phyloP scores from a whole-genome alignment of 2,797 vertebrate genomes.

The Lycodopsis pacificus region DNA sequence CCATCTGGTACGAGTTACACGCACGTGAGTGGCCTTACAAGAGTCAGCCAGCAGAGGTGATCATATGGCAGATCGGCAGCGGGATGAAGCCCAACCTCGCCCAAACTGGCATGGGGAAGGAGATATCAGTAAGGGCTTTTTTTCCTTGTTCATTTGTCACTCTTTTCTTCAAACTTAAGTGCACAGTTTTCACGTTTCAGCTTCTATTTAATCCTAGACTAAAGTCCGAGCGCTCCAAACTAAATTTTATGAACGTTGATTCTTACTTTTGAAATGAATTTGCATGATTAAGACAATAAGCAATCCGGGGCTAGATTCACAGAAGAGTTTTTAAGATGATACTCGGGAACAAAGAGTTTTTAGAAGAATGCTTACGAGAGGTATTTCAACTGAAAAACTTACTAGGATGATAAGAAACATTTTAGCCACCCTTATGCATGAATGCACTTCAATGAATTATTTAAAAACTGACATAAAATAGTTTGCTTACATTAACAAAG shows the following conservation, averaged over 20 bases:
- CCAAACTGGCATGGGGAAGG: conserved; percentile 98
- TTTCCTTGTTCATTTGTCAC: neutral
- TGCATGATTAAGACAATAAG: conserved; percentile 3
- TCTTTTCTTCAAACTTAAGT: neutral
- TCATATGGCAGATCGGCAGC: conserved; percentile 97
- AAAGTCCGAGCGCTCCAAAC: neutral
- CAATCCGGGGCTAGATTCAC: neutral
- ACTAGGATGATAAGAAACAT: neutral
- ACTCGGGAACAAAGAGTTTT: neutral
- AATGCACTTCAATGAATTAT: neutral
- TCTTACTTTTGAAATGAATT: neutral
- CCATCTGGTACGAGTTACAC: conserved; percentile 98
- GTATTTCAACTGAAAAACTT: neutral
- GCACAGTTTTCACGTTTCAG: neutral
- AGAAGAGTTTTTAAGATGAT: neutral
- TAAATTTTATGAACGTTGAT: neutral
- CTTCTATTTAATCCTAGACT: neutral
- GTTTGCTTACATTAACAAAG: neutral
- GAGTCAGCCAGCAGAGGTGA: conserved; percentile 96
- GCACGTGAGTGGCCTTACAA: conserved; percentile 99
- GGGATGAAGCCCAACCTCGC: conserved; percentile 98
- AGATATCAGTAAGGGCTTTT: conserved; percentile 91
- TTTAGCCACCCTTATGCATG: neutral
- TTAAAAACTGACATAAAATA: neutral
- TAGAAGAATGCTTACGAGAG: neutral